phyloP scores from a whole-genome alignment of 2,113 vertebrate species.

The Xenus cinereus region DNA sequence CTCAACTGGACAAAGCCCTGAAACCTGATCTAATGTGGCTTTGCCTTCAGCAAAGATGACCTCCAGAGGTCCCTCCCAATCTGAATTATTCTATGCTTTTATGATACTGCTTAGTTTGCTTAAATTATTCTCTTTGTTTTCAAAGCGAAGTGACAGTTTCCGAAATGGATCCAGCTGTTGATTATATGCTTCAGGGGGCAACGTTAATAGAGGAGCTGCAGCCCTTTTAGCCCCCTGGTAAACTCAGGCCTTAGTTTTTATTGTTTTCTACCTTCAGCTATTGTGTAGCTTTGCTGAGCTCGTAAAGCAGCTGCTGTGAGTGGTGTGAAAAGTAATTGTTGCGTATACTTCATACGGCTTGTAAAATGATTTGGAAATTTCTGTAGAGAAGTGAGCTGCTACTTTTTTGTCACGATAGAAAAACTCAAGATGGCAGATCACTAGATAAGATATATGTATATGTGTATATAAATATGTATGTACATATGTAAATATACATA shows the following conservation, averaged over 20 bases:
- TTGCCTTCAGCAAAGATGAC: background rate
- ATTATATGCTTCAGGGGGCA: slow-evolving; percentile 46
- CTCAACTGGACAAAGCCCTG: background rate
- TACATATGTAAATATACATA: background rate
- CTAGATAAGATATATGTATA: background rate
- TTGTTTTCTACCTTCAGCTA: slow-evolving; percentile 28
- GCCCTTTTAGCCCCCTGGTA: slow-evolving; percentile 37
- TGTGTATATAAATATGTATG: background rate
- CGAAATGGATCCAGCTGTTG: slow-evolving; percentile 41
- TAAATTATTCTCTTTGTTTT: slow-evolving; percentile 39
- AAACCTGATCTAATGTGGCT: background rate
- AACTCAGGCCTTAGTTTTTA: slow-evolving; percentile 24
- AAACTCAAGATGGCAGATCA: background rate
- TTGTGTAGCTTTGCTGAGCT: background rate
- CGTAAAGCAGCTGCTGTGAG: slow-evolving; percentile 46
- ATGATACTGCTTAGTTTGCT: background rate
- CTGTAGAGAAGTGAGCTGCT: background rate
- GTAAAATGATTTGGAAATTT: slow-evolving; percentile 38
- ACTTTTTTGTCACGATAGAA: background rate
- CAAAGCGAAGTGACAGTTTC: slow-evolving; percentile 3
- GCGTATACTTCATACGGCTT: slow-evolving; percentile 19
- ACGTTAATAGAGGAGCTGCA: background rate
- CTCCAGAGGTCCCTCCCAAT: background rate
- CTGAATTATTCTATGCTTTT: background rate
- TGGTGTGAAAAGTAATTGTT: slow-evolving; percentile 45